Evolutionary conservation across 2,888 invertebrate species (phyloP).

Genomic region (Octodonta nipae): DNA sequence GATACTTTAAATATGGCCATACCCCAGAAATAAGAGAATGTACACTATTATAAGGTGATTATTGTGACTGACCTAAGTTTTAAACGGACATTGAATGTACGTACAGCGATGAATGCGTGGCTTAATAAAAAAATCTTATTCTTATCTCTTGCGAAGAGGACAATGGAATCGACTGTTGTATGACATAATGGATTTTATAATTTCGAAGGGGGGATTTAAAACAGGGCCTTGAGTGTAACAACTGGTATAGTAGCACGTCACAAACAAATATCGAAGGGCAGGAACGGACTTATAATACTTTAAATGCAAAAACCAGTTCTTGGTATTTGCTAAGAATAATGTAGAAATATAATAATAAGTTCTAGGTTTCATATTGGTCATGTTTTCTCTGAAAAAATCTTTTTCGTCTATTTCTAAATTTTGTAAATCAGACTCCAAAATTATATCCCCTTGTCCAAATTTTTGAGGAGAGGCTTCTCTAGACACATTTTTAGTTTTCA

Average conservation of each 20-base stretch:
- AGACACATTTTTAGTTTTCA: too few relatives aligned
- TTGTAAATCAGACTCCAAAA: too few relatives aligned
- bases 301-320: too few relatives aligned
- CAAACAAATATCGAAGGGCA: conserved; percentile 18
- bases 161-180: conserved; percentile 15
- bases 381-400: too few relatives aligned
- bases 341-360: too few relatives aligned
- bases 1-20: conserved; percentile 1
- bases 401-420: too few relatives aligned
- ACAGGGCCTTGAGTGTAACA: conserved; percentile 22
- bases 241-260: conserved; percentile 19
- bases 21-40: conserved; percentile 1
- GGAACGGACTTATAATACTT: conserved; percentile 7
- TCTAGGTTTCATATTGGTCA: too few relatives aligned
- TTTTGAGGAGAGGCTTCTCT: too few relatives aligned
- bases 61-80: neutral
- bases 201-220: conserved; percentile 32
- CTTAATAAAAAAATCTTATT: conserved; percentile 2
- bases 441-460: too few relatives aligned
- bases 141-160: conserved; percentile 6
- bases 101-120: conserved; percentile 1
- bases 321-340: too few relatives aligned
- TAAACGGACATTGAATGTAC: conserved; percentile 1
- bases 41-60: conserved; percentile 2
- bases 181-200: conserved; percentile 29